These are phyloP conservation scores for Drosophila tristis DNA, from an alignment of 1,140 invertebrate genomes.

Conservation along the genomic window DNA sequence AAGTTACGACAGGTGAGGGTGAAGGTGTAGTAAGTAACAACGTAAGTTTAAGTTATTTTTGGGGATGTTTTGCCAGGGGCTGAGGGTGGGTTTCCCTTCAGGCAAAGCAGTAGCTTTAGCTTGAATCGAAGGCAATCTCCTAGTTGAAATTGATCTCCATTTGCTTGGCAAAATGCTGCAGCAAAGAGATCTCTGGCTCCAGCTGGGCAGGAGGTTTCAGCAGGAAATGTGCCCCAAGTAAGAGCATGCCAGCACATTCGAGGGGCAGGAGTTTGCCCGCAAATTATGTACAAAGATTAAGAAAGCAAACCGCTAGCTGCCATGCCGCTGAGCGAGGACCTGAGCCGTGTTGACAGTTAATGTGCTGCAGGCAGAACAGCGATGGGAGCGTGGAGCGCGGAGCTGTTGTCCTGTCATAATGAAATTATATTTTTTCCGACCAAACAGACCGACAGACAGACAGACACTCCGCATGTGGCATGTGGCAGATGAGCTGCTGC, in stretches of 20 bases:
- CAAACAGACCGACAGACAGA: conserved; percentile 5
- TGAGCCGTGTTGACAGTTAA: conserved; percentile 66
- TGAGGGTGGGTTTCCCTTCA: too few relatives aligned
- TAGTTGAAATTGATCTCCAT: too few relatives aligned
- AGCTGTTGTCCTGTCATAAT: conserved; percentile 32
- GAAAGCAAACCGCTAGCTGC: conserved; percentile 77
- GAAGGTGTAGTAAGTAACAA: too few relatives aligned
- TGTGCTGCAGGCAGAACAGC: conserved; percentile 40
- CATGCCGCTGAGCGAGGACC: conserved; percentile 41
- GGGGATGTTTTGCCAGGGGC: too few relatives aligned
- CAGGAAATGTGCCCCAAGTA: too few relatives aligned
- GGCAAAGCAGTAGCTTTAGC: too few relatives aligned
- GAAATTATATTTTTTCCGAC: conserved; percentile 63
- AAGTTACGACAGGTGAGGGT: neutral
- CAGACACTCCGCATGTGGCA: conserved; percentile 48
- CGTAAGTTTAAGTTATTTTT: too few relatives aligned
- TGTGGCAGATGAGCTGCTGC: conserved; percentile 54
- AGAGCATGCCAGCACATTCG: neutral
- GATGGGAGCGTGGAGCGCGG: too few relatives aligned
- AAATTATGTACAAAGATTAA: conserved; percentile 81
- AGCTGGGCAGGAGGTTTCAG: too few relatives aligned
- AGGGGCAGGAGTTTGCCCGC: conserved; percentile 39
- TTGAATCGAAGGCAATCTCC: too few relatives aligned
- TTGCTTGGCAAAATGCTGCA: too few relatives aligned
- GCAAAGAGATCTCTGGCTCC: too few relatives aligned